Evolutionary conservation across 2,113 vertebrate genomes (phyloP).

Genomic region (Tragelaphus buxtoni): DNA sequence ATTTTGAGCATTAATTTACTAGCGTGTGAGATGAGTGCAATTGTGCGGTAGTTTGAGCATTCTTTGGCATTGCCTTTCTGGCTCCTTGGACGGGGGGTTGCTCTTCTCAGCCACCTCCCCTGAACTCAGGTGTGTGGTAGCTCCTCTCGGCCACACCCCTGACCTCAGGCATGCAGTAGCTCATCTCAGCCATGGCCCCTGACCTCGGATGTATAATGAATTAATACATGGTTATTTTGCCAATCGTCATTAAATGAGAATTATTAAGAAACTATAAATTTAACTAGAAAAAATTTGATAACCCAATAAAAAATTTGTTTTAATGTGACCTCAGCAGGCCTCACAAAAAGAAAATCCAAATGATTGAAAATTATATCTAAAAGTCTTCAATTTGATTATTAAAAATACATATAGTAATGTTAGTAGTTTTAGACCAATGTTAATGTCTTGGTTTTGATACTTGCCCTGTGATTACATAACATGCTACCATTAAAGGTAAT

Average conservation of each 20-base stretch:
- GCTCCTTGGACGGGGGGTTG: too few species aligned
- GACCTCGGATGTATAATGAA: not conserved
- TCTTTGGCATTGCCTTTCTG: too few species aligned
- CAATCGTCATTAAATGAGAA: not conserved
- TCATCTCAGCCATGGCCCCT: accelerated
- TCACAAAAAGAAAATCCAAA: not conserved
- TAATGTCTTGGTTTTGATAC: not conserved
- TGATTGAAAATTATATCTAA: not conserved
- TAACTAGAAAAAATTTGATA: not conserved
- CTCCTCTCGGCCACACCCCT: accelerated
- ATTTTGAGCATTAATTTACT: too few species aligned
- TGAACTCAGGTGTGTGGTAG: too few species aligned
- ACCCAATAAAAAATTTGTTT: not conserved
- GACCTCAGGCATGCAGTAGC: too few species aligned
- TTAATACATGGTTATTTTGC: not conserved
- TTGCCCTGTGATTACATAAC: not conserved
- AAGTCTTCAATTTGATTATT: not conserved
- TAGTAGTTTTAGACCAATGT: not conserved
- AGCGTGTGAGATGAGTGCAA: too few species aligned
- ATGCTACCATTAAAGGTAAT: not conserved
- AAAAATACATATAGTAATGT: not conserved
- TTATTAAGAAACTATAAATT: not conserved
- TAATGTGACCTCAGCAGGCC: not conserved
- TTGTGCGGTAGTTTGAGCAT: too few species aligned
- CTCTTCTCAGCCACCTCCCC: accelerated